Evolutionary conservation across 1,140 invertebrate species (phyloP).

Genomic region (Pseudomyrmex concolor): DNA sequence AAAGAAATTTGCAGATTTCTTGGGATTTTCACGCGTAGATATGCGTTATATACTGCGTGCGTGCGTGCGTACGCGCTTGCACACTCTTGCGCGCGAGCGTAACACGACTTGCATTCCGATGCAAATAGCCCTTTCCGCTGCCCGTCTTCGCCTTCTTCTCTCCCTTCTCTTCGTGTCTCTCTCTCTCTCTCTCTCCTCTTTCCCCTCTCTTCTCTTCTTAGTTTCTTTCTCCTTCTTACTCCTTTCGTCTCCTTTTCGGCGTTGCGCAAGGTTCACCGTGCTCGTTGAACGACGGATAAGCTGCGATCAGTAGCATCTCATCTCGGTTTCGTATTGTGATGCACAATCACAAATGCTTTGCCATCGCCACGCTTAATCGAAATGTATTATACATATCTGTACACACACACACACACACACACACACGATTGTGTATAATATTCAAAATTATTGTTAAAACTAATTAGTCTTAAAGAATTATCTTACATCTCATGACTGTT

Average conservation of each 20-base stretch:
- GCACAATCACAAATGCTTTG: not conserved
- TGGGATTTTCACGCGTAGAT: slow-evolving; percentile 59
- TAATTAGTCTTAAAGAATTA: not conserved
- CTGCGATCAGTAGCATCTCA: slow-evolving; percentile 52
- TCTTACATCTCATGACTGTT: too few relatives aligned
- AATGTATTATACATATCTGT: not conserved
- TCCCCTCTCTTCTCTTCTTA: not conserved
- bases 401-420: too few relatives aligned
- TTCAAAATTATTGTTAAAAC: not conserved
- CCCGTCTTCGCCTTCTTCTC: slow-evolving; percentile 29
- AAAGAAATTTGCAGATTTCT: slow-evolving; percentile 57
- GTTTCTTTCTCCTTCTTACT: slow-evolving; percentile 10
- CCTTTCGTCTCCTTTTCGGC: slow-evolving; percentile 3
- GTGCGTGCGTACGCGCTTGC: slow-evolving; percentile 83
- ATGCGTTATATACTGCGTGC: slow-evolving; percentile 81
- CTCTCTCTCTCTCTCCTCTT: not conserved
- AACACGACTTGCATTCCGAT: slow-evolving; percentile 83
- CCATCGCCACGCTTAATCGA: not conserved
- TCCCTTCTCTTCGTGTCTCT: not conserved
- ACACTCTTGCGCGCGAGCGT: slow-evolving; percentile 82
- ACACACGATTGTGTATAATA: not conserved
- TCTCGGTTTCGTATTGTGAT: slow-evolving; percentile 1
- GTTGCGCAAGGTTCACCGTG: slow-evolving; percentile 22
- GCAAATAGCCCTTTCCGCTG: slow-evolving; percentile 78
- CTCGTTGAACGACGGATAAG: slow-evolving; percentile 51